Evolutionary conservation across 2,888 invertebrate species (phyloP), one percentile per base, ranked within the genome.

Genomic region (Crepidodera aurea): DNA sequence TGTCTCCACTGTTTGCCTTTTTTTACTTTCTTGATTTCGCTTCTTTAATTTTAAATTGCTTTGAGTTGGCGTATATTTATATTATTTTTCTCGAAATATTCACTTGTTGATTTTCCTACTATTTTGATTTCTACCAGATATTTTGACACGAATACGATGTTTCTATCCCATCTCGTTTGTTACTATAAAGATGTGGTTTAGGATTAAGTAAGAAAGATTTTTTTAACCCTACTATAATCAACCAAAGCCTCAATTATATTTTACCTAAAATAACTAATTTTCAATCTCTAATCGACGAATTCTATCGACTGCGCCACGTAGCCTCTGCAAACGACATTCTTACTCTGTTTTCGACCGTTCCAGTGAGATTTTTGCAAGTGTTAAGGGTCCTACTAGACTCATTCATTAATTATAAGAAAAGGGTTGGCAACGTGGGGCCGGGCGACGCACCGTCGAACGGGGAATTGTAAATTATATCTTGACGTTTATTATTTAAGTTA

Each of bases 381-480:
- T 34, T 53, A 53, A 34, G 53, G 60, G 57, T 34, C 60, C 48
- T 46, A 48, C 59, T 56, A 57, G 65, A 53, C 61, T 53, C 66
- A 70, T 71, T 70, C 69, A 71, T 71, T 71, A 70, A 71, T 71
- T 70, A 71, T 65, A 66, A 71, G 67, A 65, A 69, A 70, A 69
- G 70, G 69, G 70, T 63, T 66, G 57, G 48, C 57, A 51, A 56
- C 54, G 65, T 48, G 39, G 40, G 59, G 51, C 56, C 51, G 18
- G 15, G 29, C 16, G 12, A 19, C 27, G 2, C 27, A 32, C 42
- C 42, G 42, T n/a, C 42, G 55, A 50, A 56, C 56, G 56, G 62
- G 57, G 63, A 61, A 66, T 64, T 66, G 66, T 66, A 64, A 66
- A 66, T 66, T 66, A 66, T 64, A 66, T 66, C 66, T 61, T 60